Conservation (phyloP, 2,113 vertebrate species). For the Gallinago paraguaiae region DNA sequence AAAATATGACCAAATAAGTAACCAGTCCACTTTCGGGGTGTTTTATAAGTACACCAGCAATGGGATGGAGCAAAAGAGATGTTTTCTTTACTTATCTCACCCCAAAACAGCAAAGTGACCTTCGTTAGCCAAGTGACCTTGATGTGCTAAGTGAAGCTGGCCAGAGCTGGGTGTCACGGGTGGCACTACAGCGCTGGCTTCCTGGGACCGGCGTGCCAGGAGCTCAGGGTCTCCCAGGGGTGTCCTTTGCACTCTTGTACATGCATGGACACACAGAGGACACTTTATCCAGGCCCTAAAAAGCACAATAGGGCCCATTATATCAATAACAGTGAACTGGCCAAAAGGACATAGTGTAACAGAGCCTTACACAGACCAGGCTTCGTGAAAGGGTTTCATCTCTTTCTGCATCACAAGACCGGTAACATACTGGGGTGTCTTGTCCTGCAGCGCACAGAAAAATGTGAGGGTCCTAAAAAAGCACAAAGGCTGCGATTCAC, state of each 20-base stretch:
- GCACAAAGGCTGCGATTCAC: slow-evolving; percentile 21
- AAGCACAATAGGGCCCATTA: slow-evolving; percentile 28
- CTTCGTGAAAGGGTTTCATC: slow-evolving; percentile 37
- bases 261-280: background rate
- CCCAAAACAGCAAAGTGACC: background rate
- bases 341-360: background rate
- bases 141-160: background rate
- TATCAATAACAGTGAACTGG: background rate
- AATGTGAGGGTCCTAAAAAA: background rate
- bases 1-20: background rate
- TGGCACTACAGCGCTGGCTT: rapidly evolving
- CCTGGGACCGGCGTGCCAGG: background rate
- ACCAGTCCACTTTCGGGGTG: background rate
- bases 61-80: background rate
- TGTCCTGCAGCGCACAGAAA: background rate
- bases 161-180: background rate
- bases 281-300: background rate
- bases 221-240: background rate
- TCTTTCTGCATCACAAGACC: slow-evolving; percentile 31
- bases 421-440: background rate
- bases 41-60: background rate
- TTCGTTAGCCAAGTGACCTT: background rate
- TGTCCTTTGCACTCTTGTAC: background rate
- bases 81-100: background rate
- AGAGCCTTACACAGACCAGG: background rate